phyloP scores from a whole-genome alignment of 2,888 invertebrate genomes.

The Archips xylosteana region DNA sequence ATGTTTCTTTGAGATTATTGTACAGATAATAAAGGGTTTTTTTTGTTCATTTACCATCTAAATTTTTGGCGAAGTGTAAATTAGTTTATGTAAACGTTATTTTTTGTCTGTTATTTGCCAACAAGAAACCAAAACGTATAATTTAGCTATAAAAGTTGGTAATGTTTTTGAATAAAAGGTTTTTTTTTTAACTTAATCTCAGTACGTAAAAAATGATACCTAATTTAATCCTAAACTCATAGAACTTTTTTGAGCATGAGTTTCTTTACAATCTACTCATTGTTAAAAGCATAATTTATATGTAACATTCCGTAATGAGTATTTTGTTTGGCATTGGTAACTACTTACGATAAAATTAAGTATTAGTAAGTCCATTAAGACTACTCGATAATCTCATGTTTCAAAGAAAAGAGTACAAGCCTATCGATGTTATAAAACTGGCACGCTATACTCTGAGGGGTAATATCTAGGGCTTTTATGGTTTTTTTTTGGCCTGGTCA shows the following conservation, averaged over 20 bases:
- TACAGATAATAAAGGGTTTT: not conserved
- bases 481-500: no score
- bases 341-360: conserved; percentile 55
- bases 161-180: not conserved
- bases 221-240: not conserved
- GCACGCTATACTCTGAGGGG: not conserved
- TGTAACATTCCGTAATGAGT: conserved; percentile 45
- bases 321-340: conserved; percentile 56
- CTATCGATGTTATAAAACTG: not conserved
- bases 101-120: no score
- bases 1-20: not conserved
- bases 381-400: conserved; percentile 46
- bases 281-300: not conserved
- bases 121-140: not conserved
- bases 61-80: not conserved
- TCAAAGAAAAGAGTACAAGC: not conserved
- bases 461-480: no score
- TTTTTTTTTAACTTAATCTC: no score
- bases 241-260: not conserved
- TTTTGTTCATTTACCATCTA: not conserved
- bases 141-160: not conserved
- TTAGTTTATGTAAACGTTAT: not conserved
- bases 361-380: conserved; percentile 58
- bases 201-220: no score
- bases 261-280: not conserved